phyloP scores from a whole-genome alignment of 2,797 vertebrate genomes.

The Poecilia wingei region DNA sequence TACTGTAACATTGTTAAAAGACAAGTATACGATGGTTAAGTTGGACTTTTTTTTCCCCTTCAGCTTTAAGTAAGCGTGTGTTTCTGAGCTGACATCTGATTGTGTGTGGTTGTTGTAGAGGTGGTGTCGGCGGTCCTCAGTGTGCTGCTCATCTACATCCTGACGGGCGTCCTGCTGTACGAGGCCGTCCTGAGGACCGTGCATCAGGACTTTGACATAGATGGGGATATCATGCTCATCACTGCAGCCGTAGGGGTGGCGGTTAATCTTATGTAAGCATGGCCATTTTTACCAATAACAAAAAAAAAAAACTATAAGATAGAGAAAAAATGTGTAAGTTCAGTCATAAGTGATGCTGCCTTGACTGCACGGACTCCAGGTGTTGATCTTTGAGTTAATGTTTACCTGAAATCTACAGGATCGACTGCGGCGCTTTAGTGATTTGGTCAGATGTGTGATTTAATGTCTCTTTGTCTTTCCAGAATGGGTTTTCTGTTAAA shows the following conservation, averaged over 20 bases:
- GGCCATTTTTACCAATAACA: neutral
- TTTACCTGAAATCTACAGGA: conserved; percentile 6
- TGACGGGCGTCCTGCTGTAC: conserved; percentile 90
- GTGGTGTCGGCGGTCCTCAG: conserved; percentile 93
- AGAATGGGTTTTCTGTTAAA: conserved; percentile 98
- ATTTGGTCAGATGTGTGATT: neutral
- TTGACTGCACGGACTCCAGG: neutral
- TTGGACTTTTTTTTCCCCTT: neutral
- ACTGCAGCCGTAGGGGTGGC: conserved; percentile 95
- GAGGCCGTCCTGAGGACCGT: conserved; percentile 95
- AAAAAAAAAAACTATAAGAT: neutral
- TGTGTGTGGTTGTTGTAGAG: conserved; percentile 81
- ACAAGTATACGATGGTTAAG: neutral
- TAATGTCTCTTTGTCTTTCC: conserved; percentile 15
- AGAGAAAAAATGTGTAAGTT: neutral
- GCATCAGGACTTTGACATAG: conserved; percentile 91
- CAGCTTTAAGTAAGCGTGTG: neutral
- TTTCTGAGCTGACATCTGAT: conserved; percentile 4
- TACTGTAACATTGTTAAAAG: neutral
- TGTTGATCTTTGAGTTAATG: conserved; percentile 4
- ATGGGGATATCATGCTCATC: conserved; percentile 98
- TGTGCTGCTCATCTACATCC: conserved; percentile 92
- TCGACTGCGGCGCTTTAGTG: neutral
- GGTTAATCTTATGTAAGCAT: conserved; percentile 93
- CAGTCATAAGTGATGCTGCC: conserved; percentile 9